These are phyloP conservation scores for Brotula barbata DNA, from an alignment of 2,797 vertebrate species.

Conservation along the genomic window DNA sequence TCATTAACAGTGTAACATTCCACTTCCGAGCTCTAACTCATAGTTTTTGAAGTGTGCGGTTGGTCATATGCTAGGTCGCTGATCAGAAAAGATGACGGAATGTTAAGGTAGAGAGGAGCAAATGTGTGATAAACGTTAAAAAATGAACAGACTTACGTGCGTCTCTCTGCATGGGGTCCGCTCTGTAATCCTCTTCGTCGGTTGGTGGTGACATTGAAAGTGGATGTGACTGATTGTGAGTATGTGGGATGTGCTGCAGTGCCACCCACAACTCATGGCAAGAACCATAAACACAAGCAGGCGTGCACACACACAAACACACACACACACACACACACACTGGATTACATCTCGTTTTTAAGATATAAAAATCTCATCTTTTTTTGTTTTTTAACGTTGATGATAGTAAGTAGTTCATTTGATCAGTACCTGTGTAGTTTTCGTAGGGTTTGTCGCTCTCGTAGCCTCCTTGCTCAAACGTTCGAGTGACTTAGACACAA, in stretches of 20 bases:
- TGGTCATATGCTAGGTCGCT: too few species aligned
- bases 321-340: background rate
- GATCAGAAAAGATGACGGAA: too few species aligned
- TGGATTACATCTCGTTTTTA: background rate
- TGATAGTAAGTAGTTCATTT: background rate
- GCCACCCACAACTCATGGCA: conserved; percentile 29
- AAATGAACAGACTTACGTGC: too few species aligned
- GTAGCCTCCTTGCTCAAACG: background rate
- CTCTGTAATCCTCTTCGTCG: too few species aligned
- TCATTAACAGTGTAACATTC: too few species aligned
- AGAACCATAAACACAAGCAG: conserved; percentile 9
- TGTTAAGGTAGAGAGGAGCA: too few species aligned
- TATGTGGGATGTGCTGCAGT: conserved; percentile 15
- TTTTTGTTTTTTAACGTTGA: too few species aligned
- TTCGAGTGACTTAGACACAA: background rate
- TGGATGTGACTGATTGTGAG: conserved; percentile 13
- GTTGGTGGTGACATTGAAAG: conserved; percentile 15
- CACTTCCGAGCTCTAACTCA: too few species aligned
- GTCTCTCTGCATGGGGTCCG: too few species aligned
- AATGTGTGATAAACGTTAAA: too few species aligned
- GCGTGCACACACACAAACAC: background rate
- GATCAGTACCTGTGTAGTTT: background rate
- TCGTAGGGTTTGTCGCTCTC: background rate
- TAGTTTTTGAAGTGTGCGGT: too few species aligned
- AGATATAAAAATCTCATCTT: background rate